Conservation (phyloP, 2,113 vertebrate species). For the Jacana jacana region DNA sequence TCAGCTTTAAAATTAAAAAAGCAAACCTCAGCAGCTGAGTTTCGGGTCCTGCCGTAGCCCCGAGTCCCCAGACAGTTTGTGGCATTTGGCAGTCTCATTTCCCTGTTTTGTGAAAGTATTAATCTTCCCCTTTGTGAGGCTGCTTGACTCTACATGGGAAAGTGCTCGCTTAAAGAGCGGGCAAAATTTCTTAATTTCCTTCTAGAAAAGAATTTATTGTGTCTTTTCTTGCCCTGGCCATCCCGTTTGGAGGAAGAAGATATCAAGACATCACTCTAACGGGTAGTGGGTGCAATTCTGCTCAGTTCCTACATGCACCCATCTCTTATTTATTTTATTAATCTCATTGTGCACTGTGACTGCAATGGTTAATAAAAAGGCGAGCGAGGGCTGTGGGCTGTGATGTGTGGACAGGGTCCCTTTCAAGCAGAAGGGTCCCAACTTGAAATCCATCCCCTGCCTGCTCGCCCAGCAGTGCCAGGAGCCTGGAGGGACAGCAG, state of each 20-base stretch:
- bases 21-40: not conserved
- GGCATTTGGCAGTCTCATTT: not conserved
- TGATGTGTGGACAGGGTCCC: not conserved
- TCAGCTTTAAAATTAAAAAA: not conserved
- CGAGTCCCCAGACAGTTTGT: not conserved
- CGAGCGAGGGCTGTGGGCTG: not conserved
- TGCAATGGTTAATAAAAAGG: not conserved
- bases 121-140: not conserved
- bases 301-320: not conserved
- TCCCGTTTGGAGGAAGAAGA: not conserved
- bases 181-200: not conserved
- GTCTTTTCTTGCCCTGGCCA: not conserved
- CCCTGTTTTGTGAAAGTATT: not conserved
- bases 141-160: not conserved
- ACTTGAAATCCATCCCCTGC: not conserved
- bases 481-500: not conserved
- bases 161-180: not conserved
- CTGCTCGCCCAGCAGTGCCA: not conserved
- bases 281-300: not conserved
- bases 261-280: accelerated
- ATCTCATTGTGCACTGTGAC: not conserved
- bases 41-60: not conserved
- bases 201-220: not conserved
- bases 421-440: not conserved
- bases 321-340: not conserved